Percentiles rank a stretch among this genome's conserved stretches.
phyloP scores from a whole-genome alignment of 2,888 invertebrate species.

The Drosophila merina region DNA sequence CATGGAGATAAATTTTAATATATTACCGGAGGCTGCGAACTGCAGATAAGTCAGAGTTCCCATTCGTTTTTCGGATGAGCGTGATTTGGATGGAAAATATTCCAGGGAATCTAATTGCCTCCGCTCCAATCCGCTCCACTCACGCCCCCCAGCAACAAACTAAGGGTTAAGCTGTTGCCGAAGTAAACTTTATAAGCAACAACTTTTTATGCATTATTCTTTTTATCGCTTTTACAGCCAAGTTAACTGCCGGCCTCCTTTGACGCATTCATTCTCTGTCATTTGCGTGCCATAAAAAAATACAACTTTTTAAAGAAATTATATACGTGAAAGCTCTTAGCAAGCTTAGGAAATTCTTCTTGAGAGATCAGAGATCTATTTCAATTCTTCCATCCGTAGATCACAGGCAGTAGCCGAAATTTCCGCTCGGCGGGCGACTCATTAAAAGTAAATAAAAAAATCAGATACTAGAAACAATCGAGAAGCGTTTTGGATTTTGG shows the following conservation, averaged over 20 bases:
- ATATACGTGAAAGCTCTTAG: slow-evolving; percentile 28
- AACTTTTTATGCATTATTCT: slow-evolving; percentile 51
- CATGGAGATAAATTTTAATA: slow-evolving; percentile 40
- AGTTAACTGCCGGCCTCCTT: slow-evolving; percentile 47
- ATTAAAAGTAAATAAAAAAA: slow-evolving; percentile 78
- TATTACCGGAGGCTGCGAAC: slow-evolving; percentile 31
- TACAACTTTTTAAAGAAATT: slow-evolving; percentile 48
- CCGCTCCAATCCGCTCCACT: not conserved
- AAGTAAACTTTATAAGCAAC: slow-evolving; percentile 23
- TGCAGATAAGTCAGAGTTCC: slow-evolving; percentile 33
- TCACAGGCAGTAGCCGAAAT: slow-evolving; percentile 33
- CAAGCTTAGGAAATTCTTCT: slow-evolving; percentile 5
- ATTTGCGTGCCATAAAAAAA: slow-evolving; percentile 59
- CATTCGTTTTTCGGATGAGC: slow-evolving; percentile 23
- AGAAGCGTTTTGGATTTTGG: slow-evolving; percentile 48
- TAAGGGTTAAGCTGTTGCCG: slow-evolving; percentile 31
- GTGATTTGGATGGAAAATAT: not conserved
- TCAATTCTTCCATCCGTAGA: slow-evolving; percentile 4
- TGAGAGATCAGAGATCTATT: not conserved
- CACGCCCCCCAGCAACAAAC: slow-evolving; percentile 6
- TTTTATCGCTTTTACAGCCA: slow-evolving; percentile 52
- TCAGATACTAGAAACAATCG: slow-evolving; percentile 70
- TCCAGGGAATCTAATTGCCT: too few relatives aligned
- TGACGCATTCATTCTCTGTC: slow-evolving; percentile 61
- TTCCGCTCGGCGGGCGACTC: slow-evolving; percentile 45